Evolutionary conservation across 2,113 vertebrate genomes (phyloP), one percentile per base, ranked within the genome.

Genomic region (Cololabis saira): DNA sequence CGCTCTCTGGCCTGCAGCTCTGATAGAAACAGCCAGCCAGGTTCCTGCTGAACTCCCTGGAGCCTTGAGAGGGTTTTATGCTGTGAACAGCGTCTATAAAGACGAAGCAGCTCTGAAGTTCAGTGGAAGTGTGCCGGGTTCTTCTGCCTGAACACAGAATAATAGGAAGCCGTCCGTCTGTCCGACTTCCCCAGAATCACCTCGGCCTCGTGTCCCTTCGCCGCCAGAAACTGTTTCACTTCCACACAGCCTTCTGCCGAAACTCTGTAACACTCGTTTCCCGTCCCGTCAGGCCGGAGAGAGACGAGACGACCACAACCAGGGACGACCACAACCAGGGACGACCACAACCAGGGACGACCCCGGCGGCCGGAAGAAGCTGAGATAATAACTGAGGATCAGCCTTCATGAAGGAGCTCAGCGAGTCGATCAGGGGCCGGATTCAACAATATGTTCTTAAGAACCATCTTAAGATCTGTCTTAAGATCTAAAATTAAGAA

Each of bases 221-320:
- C 70, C 56, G 37, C 56, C 2, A 18, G 58, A 59, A 58, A n/a
- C 57, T 64, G 83, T 84, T 87, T 89, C 85, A 86, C 81, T 89
- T 84, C 87, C 85, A 84, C 84, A 51, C 55, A 40, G 59, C 12
- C 17, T 80, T 78, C 60, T 78, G 74, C 19, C 30, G 64, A 81
- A 74, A 77, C n/a, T 71, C 80, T 82, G 74, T 51, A n/a, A 81
- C 75, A 73, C 60, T 1, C 12, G 54, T 43, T 40, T 42, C 42
- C 58, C 45, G 51, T 40, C 55, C 67, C 42, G 62, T 27, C 27
- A 27, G 55, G 21, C 61, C 30, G 63, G 3, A 1, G 12, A 37
- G 57, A 19, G 63, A 3, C 1, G 12, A 37, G 57, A 19, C 16
- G 33, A 33, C 10, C 15, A n/a, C 44, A 27, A 27, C 6, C 13